Conservation (phyloP, 1,140 invertebrate species). For the Thaumatotibia leucotreta region DNA sequence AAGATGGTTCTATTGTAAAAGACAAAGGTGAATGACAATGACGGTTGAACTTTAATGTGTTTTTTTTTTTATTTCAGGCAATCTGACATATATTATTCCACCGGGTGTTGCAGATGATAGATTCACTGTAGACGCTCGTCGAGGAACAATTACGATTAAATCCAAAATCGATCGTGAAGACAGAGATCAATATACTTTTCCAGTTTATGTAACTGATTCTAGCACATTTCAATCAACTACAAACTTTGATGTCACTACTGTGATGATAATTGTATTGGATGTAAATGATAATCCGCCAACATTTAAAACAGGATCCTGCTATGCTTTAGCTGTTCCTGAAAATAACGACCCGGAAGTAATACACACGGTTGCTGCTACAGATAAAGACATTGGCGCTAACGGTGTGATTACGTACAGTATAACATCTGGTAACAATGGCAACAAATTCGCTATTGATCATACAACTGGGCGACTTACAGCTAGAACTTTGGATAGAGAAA, state of each 20-base stretch:
- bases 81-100: constrained; percentile 91
- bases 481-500: constrained; percentile 90
- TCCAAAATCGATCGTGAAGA: constrained; percentile 89
- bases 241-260: constrained; percentile 84
- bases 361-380: constrained; percentile 92
- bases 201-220: constrained; percentile 88
- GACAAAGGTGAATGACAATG: too few species aligned
- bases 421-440: constrained; percentile 88
- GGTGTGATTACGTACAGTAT: constrained; percentile 92
- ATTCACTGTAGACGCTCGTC: constrained; percentile 86
- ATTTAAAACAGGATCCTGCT: constrained; percentile 89
- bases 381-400: constrained; percentile 90
- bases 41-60: too few species aligned
- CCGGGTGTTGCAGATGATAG: constrained; percentile 85
- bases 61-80: constrained; percentile 77
- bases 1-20: too few species aligned
- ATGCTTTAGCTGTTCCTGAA: constrained; percentile 89
- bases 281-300: constrained; percentile 94
- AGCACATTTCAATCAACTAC: constrained; percentile 68
- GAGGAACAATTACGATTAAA: constrained; percentile 87
- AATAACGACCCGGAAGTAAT: constrained; percentile 89
- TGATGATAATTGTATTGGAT: constrained; percentile 87
- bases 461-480: constrained; percentile 88
- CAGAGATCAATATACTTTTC: constrained; percentile 82
- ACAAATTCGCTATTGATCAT: constrained; percentile 90